Evolutionary conservation across 2,797 vertebrate species (phyloP).

Genomic region (Tangara arthus): DNA sequence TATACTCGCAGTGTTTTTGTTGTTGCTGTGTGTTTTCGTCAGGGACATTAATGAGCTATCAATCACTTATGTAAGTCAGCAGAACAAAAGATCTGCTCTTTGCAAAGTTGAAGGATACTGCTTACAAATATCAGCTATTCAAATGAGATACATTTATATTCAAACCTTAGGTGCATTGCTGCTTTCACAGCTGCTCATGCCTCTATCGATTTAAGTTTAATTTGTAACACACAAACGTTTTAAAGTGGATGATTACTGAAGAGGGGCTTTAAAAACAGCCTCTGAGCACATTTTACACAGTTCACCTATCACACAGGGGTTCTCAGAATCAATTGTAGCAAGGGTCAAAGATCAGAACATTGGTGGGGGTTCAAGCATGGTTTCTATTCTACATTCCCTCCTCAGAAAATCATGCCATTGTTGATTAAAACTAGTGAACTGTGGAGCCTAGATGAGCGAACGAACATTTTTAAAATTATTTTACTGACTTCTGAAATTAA

Average conservation of each 20-base stretch:
- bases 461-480: constrained; percentile 37
- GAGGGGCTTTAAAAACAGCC: constrained; percentile 11
- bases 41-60: constrained; percentile 36
- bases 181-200: not conserved
- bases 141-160: constrained; percentile 3
- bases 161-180: not conserved
- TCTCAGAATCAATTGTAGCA: constrained; percentile 51
- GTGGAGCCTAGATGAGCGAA: constrained; percentile 3
- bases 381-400: constrained; percentile 2
- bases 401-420: not conserved
- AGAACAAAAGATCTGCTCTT: constrained; percentile 46
- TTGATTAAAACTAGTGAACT: constrained; percentile 29
- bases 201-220: not conserved
- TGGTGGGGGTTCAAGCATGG: not conserved
- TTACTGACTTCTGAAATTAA: not conserved
- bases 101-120: constrained; percentile 8
- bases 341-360: constrained; percentile 54
- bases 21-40: constrained; percentile 2
- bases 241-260: not conserved
- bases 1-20: not conserved
- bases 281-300: constrained; percentile 53
- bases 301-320: constrained; percentile 50
- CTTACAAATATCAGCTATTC: not conserved
- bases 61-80: constrained; percentile 26
- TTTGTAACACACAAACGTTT: not conserved